Evolutionary conservation across 2,888 invertebrate species (phyloP).

Genomic region (Volucella inflata): DNA sequence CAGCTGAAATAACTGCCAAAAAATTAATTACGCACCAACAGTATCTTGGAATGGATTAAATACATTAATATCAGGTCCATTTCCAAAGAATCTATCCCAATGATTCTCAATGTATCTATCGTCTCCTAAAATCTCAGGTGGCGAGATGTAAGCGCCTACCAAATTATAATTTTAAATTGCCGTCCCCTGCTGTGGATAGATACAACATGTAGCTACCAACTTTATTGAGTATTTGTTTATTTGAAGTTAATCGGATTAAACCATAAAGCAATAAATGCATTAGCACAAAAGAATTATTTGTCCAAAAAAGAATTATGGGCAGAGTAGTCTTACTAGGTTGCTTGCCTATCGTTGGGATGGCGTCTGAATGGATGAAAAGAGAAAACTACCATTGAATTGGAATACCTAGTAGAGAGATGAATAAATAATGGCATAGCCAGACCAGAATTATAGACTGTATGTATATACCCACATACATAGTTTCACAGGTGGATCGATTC

Average conservation of each 20-base stretch:
- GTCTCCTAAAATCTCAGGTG: constrained; percentile 58
- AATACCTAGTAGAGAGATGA: background rate
- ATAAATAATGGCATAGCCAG: background rate
- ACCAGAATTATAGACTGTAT: constrained; percentile 8
- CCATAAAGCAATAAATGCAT: constrained; percentile 66
- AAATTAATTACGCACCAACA: constrained; percentile 60
- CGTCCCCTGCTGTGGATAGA: constrained; percentile 48
- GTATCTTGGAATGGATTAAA: constrained; percentile 17
- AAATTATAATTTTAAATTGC: constrained; percentile 74
- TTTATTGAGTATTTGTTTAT: constrained; percentile 64
- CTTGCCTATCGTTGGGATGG: background rate
- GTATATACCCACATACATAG: background rate
- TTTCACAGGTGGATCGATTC: constrained; percentile 33
- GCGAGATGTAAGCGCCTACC: constrained; percentile 65
- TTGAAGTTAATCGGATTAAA: constrained; percentile 70
- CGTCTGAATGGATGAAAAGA: background rate
- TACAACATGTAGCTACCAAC: constrained; percentile 15
- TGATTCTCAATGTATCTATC: constrained; percentile 60
- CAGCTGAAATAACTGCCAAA: constrained; percentile 62
- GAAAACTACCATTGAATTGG: background rate
- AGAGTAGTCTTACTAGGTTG: constrained; percentile 20
- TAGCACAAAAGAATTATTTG: constrained; percentile 67
- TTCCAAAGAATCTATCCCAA: constrained; percentile 26
- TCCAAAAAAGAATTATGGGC: constrained; percentile 69
- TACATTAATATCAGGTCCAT: constrained; percentile 6